Evolutionary conservation across 2,113 vertebrate species (phyloP).

Genomic region (Procavia capensis): DNA sequence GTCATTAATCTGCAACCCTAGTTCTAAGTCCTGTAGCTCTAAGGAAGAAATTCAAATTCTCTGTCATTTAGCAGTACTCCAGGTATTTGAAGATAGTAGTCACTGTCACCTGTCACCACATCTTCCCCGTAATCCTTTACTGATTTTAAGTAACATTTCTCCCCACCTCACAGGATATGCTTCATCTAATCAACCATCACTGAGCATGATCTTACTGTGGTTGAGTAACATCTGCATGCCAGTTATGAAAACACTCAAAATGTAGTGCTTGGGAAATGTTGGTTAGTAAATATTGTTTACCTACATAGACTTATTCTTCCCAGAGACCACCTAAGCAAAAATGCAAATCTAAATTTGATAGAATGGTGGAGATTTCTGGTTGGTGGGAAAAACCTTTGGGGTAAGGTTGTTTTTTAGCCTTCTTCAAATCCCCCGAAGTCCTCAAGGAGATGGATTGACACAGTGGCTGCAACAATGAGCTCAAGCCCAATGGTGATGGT

Average conservation of each 20-base stretch:
- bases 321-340: background rate
- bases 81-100: background rate
- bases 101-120: background rate
- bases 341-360: background rate
- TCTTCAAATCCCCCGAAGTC: background rate
- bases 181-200: background rate
- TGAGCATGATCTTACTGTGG: background rate
- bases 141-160: background rate
- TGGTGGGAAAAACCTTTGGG: background rate
- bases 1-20: background rate
- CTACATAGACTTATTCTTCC: background rate
- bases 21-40: background rate
- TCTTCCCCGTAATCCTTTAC: background rate
- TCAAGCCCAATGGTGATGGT: too few species aligned
- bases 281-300: background rate
- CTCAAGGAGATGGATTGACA: too few species aligned
- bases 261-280: background rate
- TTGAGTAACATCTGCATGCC: background rate
- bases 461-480: too few species aligned
- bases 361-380: background rate
- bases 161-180: background rate
- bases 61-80: background rate
- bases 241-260: background rate
- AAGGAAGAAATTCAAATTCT: background rate
- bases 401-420: background rate